These are phyloP conservation scores for Hydra vulgaris DNA, from an alignment of 30 jellyfish, hydroid and myxozoan genomes.

Conservation along the genomic window DNA sequence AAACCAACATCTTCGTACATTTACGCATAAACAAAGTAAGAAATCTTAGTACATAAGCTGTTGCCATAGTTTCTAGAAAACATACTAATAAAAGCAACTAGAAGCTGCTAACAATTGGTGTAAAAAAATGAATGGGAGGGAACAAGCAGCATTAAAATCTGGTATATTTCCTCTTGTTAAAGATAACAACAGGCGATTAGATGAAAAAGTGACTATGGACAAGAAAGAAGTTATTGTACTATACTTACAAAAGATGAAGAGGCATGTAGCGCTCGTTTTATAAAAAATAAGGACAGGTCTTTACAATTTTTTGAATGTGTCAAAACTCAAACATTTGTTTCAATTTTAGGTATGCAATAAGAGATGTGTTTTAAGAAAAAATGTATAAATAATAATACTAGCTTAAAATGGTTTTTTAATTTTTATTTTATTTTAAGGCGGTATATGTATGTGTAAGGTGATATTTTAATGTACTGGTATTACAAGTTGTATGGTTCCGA, in stretches of 20 bases:
- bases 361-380: too few relatives aligned
- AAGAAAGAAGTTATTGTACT: constrained; percentile 23
- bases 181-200: constrained; percentile 12
- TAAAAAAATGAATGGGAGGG: constrained; percentile 9
- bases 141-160: constrained; percentile 22
- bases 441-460: too few relatives aligned
- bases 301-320: not conserved
- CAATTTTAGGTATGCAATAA: too few relatives aligned
- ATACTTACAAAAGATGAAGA: constrained; percentile 11
- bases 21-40: not conserved
- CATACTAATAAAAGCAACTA: constrained; percentile 12
- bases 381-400: too few relatives aligned
- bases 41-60: constrained; percentile 17
- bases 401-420: too few relatives aligned
- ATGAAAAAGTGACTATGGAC: constrained; percentile 19
- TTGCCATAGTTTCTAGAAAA: constrained; percentile 21
- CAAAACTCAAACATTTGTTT: too few relatives aligned
- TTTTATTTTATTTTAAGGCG: too few relatives aligned
- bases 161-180: constrained; percentile 24
- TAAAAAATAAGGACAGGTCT: not conserved
- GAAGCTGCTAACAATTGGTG: constrained; percentile 23
- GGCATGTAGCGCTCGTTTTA: not conserved
- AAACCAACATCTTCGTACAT: not conserved
- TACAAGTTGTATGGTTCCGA: too few relatives aligned
- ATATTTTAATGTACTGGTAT: too few relatives aligned